A percentile compares a stretch with the other conserved stretches of the same genome.
Evolutionary conservation across 2,888 invertebrate genomes (phyloP).

Genomic region (Ecliptopera silaceata): DNA sequence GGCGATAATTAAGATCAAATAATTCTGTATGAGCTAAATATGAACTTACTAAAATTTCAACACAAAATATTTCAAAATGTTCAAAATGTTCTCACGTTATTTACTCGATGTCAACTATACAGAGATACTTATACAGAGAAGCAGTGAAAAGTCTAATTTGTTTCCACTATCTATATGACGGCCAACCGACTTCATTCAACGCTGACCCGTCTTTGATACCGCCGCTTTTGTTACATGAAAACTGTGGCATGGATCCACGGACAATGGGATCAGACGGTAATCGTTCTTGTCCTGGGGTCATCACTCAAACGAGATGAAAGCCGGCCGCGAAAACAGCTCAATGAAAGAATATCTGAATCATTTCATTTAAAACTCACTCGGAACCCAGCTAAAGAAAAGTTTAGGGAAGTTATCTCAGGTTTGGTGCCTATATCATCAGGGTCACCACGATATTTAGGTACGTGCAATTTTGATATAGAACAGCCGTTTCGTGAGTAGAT

Average conservation of each 20-base stretch:
- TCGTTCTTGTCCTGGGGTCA: constrained; percentile 75
- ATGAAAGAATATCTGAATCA: constrained; percentile 12
- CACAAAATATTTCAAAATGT: neutral
- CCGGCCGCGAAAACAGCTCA: constrained; percentile 43
- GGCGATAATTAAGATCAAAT: no score
- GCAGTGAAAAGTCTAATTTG: constrained; percentile 25
- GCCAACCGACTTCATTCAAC: constrained; percentile 22
- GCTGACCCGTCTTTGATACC: constrained; percentile 56
- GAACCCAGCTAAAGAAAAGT: neutral
- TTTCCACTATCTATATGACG: constrained; percentile 22
- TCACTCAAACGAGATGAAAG: constrained; percentile 76
- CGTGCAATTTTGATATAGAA: no score
- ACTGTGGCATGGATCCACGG: constrained; percentile 58
- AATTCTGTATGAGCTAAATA: no score
- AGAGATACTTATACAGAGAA: no score
- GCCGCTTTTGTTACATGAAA: constrained; percentile 63
- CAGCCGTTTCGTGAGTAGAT: no score
- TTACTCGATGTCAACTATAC: constrained; percentile 19
- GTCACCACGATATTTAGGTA: no score
- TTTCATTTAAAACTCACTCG: neutral
- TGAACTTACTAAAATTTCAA: neutral
- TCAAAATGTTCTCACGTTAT: constrained; percentile 20
- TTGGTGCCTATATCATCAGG: no score
- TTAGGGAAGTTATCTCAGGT: neutral
- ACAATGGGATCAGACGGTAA: constrained; percentile 71